A percentile compares a stretch with the other conserved stretches of the same genome.
These are phyloP conservation scores for Ischnus inquisitorius DNA, from an alignment of 2,888 invertebrate species.

Conservation along the genomic window DNA sequence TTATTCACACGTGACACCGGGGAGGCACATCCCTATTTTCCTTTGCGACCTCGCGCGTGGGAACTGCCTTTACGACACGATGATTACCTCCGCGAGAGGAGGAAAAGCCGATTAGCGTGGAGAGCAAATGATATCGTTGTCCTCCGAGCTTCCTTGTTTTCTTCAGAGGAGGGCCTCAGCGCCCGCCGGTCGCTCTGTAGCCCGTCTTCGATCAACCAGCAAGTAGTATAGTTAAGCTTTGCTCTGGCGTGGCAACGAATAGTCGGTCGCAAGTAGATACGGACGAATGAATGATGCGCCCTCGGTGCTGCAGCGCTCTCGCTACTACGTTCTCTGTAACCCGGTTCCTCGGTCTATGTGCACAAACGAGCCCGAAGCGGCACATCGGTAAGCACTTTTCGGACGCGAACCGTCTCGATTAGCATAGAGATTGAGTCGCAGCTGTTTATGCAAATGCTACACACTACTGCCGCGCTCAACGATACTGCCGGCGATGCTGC, in stretches of 20 bases:
- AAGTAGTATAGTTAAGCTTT: conserved; percentile 27
- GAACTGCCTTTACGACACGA: conserved; percentile 32
- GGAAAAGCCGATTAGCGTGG: conserved; percentile 54
- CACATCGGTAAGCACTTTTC: conserved; percentile 76
- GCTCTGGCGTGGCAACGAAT: conserved; percentile 38
- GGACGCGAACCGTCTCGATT: conserved; percentile 82
- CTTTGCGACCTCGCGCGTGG: not conserved
- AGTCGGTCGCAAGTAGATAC: conserved; percentile 33
- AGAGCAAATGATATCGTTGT: conserved; percentile 56
- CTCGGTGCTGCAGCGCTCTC: conserved; percentile 20
- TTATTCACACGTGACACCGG: not conserved
- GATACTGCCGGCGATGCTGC: conserved; percentile 62
- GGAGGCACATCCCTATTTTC: conserved; percentile 17
- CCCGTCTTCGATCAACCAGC: conserved; percentile 50
- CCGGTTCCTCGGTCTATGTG: conserved; percentile 10
- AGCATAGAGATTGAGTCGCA: conserved; percentile 85
- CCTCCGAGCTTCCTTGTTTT: conserved; percentile 47
- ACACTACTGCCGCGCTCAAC: conserved; percentile 60
- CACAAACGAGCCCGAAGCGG: conserved; percentile 50
- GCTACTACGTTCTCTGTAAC: conserved; percentile 24
- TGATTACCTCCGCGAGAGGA: conserved; percentile 64
- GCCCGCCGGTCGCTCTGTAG: not conserved
- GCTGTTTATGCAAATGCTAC: conserved; percentile 83
- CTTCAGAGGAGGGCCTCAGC: not conserved
- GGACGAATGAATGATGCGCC: conserved; percentile 4